Evolutionary conservation across 2,113 vertebrate species (phyloP), one percentile per base, ranked within the genome.

Genomic region (Catharus minimus): DNA sequence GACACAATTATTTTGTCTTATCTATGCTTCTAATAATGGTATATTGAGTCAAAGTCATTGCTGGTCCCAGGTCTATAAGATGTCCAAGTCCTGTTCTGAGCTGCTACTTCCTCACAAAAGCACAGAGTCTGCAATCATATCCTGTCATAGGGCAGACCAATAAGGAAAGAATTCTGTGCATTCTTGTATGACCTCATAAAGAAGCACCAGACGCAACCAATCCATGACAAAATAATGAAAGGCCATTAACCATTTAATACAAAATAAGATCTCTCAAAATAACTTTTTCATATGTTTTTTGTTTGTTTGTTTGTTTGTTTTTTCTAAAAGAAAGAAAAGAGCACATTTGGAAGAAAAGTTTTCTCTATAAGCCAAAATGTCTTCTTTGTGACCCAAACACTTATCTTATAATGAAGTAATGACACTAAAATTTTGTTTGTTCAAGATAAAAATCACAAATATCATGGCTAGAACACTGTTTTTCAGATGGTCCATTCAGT

Each of bases 371-470:
- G 76, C 74, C 83, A 93, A 72, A 95, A 90, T 4, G 0, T 84
- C 76, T 88, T 92, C 92, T 57, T 53, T 60, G 39, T 72, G 38
- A 83, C 83, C 62, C 56, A 78, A 93, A 84, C 86, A 84, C 83
- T 92, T 94, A 88, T 71, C 88, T 88, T 94, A 88, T 33, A 93
- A 86, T 90, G 82, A 94, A 90, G 68, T 91, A 77, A 90, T 88
- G 61, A 85, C 57, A 60, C 32, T 81, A 65, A 86, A 43, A 38
- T 78, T 80, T 53, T 91, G 61, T 91, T 84, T 82, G 33, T 79
- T 92, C 49, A 46, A 92, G 83, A 94, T 79, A 94, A 95, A 81
- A 94, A 95, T 84, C 80, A 76, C 28, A 65, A 71, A 61, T 11
- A 47, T 10, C 8, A 5, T 72, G 77, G 41, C 76, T 72, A 94